Evolutionary conservation across 2,797 vertebrate species (phyloP).

Genomic region (Eurystomus glaucurus): DNA sequence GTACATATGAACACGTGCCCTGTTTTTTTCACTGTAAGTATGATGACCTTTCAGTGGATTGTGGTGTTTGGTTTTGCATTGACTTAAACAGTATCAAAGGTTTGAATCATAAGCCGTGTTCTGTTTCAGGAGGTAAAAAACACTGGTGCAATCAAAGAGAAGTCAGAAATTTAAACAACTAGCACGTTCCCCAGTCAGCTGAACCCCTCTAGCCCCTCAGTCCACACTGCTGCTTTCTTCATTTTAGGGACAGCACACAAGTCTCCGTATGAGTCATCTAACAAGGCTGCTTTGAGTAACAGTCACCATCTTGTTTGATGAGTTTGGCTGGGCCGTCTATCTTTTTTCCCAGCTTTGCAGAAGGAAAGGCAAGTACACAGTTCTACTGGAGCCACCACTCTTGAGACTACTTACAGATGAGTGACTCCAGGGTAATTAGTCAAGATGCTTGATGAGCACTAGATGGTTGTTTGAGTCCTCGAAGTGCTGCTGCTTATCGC

Average conservation of each 20-base stretch:
- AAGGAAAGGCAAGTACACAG: not conserved
- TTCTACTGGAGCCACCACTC: not conserved
- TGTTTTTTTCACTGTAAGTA: not conserved
- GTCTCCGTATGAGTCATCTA: not conserved
- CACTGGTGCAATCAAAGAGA: not conserved
- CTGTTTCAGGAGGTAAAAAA: not conserved
- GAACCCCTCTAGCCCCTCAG: not conserved
- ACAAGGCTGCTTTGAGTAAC: not conserved
- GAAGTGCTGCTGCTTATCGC: not conserved
- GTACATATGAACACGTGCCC: not conserved
- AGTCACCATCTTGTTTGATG: not conserved
- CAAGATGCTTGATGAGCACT: not conserved
- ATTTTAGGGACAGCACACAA: not conserved
- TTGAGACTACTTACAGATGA: not conserved
- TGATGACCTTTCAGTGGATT: not conserved
- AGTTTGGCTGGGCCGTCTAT: not conserved
- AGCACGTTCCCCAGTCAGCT: not conserved
- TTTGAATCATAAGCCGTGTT: not conserved
- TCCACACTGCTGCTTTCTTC: not conserved
- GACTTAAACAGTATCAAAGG: not conserved
- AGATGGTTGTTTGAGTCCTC: not conserved
- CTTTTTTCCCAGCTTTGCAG: not conserved
- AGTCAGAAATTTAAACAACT: not conserved
- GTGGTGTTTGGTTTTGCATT: not conserved
- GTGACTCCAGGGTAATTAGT: not conserved